Base-by-base conservation (phyloP, 2,113 vertebrate genomes). In the human region DNA sequence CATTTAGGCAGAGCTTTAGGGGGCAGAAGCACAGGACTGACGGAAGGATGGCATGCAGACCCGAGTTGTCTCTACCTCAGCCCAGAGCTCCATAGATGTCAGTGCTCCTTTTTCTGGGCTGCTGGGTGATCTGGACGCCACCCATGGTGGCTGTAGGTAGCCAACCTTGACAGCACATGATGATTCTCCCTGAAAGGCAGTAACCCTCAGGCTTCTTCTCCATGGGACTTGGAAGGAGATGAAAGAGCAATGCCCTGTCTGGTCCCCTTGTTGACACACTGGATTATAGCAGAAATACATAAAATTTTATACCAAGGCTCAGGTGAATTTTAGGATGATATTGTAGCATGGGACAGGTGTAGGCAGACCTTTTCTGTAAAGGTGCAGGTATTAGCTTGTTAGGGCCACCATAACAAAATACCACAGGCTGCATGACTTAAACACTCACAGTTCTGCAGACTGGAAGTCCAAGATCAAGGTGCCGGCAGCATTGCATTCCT, bases 201-300 rank as follows among this genome's bases (percentile, higher is more conserved):
- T 0, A 1, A 32, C 12, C 12, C 1, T 2, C 4, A 0, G 14
- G 40, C 4, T 4, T 4, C 27, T 17, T 50, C 38, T 45, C n/a
- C 9, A 17, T 22, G 40, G n/a, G 17, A 14, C 68, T 64, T 0
- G 0, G 68, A 55, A 83, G 50, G 27, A 61, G 68, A 76, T 8
- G 23, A 50, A 6, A 12, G 8, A 2, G 2, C n/a, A 23, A 40
- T 35, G 25, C 35, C 40, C 40, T 20, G 17, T 40, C 88, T 11
- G 35, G 59, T 25, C 40, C 30, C 18, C 30, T 30, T 64, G 38
- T 38, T 13, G 38, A 57, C 6, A 27, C 20, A 0, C 43, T 55
- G 23, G 8, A 30, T 14, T 22, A 0, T 22, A 3, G 6, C n/a
- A 55, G 16, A 66, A 48, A 35, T 30, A 12, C 0, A 17, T 4